Conservation (phyloP, 2,113 vertebrate genomes). For the Hemiscyllium ocellatum region DNA sequence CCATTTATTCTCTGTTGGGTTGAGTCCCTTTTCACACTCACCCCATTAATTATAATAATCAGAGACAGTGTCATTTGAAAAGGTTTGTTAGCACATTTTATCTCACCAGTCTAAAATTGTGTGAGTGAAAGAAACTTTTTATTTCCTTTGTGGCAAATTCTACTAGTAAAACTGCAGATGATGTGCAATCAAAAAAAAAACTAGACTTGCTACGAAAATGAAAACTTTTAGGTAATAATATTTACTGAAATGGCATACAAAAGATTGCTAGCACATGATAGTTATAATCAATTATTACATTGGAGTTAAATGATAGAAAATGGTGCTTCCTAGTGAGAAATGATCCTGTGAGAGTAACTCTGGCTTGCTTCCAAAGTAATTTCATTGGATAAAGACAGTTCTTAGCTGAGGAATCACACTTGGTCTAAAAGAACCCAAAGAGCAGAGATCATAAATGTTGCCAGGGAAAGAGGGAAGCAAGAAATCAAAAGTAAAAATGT, state of each 20-base stretch:
- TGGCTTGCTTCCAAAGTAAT: background rate
- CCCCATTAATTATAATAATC: conserved; percentile 9
- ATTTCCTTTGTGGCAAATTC: background rate
- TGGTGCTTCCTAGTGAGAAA: background rate
- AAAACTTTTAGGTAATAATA: background rate
- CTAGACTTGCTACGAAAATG: background rate
- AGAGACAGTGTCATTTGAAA: background rate
- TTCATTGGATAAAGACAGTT: background rate
- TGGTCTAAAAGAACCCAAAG: background rate
- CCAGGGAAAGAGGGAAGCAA: background rate
- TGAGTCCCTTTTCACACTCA: conserved; percentile 21
- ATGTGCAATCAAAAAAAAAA: background rate
- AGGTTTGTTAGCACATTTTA: conserved; percentile 27
- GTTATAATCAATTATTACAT: background rate
- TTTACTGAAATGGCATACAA: background rate
- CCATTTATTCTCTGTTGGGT: background rate
- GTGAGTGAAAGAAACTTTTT: background rate
- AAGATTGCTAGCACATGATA: conserved; percentile 4
- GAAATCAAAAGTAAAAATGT: background rate
- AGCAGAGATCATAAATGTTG: background rate
- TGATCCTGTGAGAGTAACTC: background rate
- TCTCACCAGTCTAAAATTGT: background rate
- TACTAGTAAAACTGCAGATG: conserved; percentile 8
- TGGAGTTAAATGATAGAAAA: background rate
- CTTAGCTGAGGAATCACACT: background rate